Evolutionary conservation across 2,888 invertebrate species (phyloP), one percentile per base, ranked within the genome.

Genomic region (Maniola hyperantus): DNA sequence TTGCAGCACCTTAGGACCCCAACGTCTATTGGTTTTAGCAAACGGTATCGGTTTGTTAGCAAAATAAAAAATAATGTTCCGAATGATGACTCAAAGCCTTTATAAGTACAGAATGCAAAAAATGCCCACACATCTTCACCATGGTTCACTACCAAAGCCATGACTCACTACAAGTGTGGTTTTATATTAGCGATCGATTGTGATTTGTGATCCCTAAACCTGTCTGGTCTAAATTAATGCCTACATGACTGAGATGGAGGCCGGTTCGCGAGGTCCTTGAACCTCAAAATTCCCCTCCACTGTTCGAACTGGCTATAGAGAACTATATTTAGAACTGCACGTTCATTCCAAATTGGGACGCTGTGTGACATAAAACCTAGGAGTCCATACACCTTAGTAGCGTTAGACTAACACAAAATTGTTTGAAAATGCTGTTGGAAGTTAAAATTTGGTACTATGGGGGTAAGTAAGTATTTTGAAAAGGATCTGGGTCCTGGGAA

Each of bases 241-340:
- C 77, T 79, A 77, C 76, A 76, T 79, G 79, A 80, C 79, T 77
- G 79, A 64, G 62, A 64, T 74, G 33, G 13, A 76, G 79, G 87
- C 87, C 87, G 87, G 88, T 86, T 85, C 79, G 87, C 85, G 83
- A 84, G 91, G 90, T 88, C 88, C 83, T 89, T 90, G 90, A 90
- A 87, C 91, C 83, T 79, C 90, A 79, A 81, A 90, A 89, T 88
- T 88, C 87, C 87, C 89, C 86, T 81, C 83, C 79, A 77, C 81
- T 82, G 83, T 81, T 81, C 78, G 77, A 79, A 77, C 76, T 76
- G 74, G 6, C 84, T 90, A n/a, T n/a, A n/a, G n/a, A n/a, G n/a
- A n/a, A n/a, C n/a, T n/a, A 89, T 83, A 89, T 88, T 85, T 91
- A 90, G 91, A 89, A 86, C 84, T 85, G 89, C 90, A 86, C 85